phyloP scores from a whole-genome alignment of 2,888 invertebrate genomes.

The Hipparchia semele region DNA sequence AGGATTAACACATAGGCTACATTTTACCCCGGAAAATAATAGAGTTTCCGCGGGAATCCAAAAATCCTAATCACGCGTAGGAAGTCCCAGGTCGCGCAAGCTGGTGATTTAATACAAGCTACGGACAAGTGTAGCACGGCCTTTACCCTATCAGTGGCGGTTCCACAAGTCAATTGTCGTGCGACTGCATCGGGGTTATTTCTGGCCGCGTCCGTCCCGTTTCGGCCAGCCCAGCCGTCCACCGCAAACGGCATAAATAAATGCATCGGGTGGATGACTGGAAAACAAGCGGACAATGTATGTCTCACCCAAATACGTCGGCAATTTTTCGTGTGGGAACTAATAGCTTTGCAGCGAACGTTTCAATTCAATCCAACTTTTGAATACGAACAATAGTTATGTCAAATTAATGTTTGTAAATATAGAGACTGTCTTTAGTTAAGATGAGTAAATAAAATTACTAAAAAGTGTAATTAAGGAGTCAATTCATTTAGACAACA shows the following conservation, averaged over 20 bases:
- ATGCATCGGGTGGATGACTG: constrained; percentile 21
- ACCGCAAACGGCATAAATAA: constrained; percentile 34
- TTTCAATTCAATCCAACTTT: constrained; percentile 3
- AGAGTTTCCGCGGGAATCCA: too few relatives aligned
- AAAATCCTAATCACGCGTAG: too few relatives aligned
- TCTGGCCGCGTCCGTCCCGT: constrained; percentile 54
- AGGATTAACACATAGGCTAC: too few relatives aligned
- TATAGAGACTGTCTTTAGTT: neutral
- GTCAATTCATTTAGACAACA: neutral
- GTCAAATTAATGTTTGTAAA: neutral
- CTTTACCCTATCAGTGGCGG: constrained; percentile 41
- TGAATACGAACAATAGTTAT: neutral
- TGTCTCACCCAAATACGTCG: constrained; percentile 16
- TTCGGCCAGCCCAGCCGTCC: constrained; percentile 49
- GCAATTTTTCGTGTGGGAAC: constrained; percentile 7
- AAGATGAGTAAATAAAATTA: neutral
- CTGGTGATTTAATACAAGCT: neutral
- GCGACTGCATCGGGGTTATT: constrained; percentile 57
- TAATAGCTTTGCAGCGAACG: constrained; percentile 7
- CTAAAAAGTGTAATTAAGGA: neutral
- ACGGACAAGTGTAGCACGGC: neutral
- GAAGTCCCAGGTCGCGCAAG: too few relatives aligned
- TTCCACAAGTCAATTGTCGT: constrained; percentile 56
- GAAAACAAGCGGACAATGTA: constrained; percentile 19
- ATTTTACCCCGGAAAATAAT: too few relatives aligned